A percentile compares a stretch with the other conserved stretches of the same genome.
Evolutionary conservation across 2,113 vertebrate genomes (phyloP).

Genomic region (Aphyosemion australe): DNA sequence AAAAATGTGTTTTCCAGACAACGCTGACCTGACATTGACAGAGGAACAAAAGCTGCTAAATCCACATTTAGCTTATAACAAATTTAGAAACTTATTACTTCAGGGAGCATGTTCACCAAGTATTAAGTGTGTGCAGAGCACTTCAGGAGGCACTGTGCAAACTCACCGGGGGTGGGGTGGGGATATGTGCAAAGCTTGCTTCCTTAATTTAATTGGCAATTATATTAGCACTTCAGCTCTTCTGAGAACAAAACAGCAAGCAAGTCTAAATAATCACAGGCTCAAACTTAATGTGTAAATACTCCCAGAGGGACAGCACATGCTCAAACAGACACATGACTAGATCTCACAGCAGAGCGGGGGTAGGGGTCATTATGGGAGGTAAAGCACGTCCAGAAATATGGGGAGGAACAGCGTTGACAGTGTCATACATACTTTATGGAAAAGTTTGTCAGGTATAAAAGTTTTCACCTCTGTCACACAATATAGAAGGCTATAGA

Average conservation of each 20-base stretch:
- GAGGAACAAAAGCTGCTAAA: conserved; percentile 17
- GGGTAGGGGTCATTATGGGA: conserved; percentile 1
- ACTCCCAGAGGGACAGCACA: conserved; percentile 59
- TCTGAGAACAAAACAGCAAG: conserved; percentile 58
- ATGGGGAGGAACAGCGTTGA: background rate
- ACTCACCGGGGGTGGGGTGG: conserved; percentile 40
- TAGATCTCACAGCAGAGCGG: conserved; percentile 1
- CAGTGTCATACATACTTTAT: conserved; percentile 12
- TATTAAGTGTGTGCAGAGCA: conserved; percentile 40
- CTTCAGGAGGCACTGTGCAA: conserved; percentile 61
- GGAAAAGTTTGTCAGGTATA: conserved; percentile 22
- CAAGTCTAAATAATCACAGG: conserved; percentile 73
- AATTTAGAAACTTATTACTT: conserved; percentile 34
- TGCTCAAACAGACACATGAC: conserved; percentile 8
- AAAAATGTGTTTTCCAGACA: conserved; percentile 1
- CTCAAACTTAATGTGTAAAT: conserved; percentile 71
- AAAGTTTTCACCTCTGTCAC: conserved; percentile 39
- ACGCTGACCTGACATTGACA: background rate
- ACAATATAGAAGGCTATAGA: conserved; percentile 15
- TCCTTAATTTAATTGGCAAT: conserved; percentile 78
- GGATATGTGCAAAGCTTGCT: conserved; percentile 51
- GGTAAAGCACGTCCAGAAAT: background rate
- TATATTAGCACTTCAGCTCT: conserved; percentile 67
- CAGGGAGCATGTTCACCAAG: conserved; percentile 24
- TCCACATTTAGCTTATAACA: conserved; percentile 29